phyloP scores from a whole-genome alignment of 2,113 vertebrate species.

The Anser cygnoides region DNA sequence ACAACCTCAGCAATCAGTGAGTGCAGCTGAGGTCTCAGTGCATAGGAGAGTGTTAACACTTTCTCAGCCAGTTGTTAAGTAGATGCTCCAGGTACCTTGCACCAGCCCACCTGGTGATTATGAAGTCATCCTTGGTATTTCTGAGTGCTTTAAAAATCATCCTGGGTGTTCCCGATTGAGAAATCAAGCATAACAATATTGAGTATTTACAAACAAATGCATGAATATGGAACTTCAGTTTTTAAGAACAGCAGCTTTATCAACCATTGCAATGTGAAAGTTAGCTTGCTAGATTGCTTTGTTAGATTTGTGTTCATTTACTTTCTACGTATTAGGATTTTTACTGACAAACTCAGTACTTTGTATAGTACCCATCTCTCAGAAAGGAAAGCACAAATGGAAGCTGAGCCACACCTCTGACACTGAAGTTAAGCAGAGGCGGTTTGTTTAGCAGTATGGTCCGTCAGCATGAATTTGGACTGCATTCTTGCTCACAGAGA shows the following conservation, averaged over 20 bases:
- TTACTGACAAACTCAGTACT: background rate
- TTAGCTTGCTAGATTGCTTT: background rate
- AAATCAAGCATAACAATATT: background rate
- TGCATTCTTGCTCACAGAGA: background rate
- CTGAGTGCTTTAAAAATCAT: background rate
- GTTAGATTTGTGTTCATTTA: background rate
- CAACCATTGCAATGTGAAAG: background rate
- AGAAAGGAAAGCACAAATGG: background rate
- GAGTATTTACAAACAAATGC: background rate
- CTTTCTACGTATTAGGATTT: fast-evolving
- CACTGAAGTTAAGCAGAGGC: fast-evolving
- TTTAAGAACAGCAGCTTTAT: background rate
- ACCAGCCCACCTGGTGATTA: background rate
- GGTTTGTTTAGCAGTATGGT: background rate
- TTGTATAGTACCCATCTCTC: background rate
- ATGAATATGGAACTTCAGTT: background rate
- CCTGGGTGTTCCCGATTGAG: background rate
- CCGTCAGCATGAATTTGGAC: background rate
- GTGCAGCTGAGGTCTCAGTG: background rate
- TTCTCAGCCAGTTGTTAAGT: background rate
- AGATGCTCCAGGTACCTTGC: background rate
- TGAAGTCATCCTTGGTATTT: background rate
- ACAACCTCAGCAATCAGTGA: background rate
- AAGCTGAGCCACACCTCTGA: background rate
- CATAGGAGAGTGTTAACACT: background rate